Percentiles rank a stretch among this genome's conserved stretches.
Conservation (phyloP, 2,888 invertebrate genomes). For the Dascillus cervinus region DNA sequence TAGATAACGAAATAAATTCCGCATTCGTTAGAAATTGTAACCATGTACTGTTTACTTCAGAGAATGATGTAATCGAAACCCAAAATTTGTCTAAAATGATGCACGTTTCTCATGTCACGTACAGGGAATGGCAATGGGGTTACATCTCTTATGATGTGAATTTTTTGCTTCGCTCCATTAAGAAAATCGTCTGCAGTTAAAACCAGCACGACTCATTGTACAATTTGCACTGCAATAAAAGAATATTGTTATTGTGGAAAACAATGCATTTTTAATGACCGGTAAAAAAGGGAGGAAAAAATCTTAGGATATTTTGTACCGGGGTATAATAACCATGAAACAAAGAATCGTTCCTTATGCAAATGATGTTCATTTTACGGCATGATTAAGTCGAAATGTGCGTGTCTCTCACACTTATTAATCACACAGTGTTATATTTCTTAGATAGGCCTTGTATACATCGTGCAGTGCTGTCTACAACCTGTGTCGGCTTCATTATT, state of each 20-base stretch:
- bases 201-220: no score
- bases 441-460: conserved; percentile 16
- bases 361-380: conserved; percentile 37
- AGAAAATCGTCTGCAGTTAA: no score
- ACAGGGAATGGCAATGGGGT: no score
- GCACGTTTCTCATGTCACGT: no score
- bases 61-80: no score
- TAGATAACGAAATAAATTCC: no score
- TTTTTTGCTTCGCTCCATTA: no score
- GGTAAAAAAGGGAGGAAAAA: conserved; percentile 15
- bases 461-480: conserved; percentile 21
- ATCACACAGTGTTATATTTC: conserved; percentile 29
- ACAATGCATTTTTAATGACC: conserved; percentile 11
- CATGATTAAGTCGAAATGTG: conserved; percentile 41
- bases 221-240: no score
- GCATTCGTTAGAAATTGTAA: no score
- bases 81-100: no score
- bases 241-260: not conserved
- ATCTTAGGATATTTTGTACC: conserved; percentile 11
- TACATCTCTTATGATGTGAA: no score
- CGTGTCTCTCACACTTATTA: conserved; percentile 41
- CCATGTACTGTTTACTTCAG: no score
- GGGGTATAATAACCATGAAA: conserved; percentile 34
- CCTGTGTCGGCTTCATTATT: conserved; percentile 22
- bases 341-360: conserved; percentile 37